Evolutionary conservation across 2,113 vertebrate genomes (phyloP).

Genomic region (Amphiprion percula): DNA sequence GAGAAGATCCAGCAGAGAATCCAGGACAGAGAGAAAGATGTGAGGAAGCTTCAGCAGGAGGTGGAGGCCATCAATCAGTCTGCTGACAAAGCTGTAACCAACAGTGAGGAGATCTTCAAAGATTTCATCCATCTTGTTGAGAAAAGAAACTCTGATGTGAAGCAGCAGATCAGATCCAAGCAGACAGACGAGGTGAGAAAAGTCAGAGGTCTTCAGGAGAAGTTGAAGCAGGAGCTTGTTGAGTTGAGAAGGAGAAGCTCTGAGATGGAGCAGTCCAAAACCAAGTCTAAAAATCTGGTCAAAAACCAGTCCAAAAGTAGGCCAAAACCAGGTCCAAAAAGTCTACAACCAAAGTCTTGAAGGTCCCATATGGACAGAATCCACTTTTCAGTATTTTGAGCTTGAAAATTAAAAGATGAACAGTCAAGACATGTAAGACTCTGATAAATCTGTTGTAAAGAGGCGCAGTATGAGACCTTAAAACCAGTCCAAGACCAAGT

Average conservation of each 20-base stretch:
- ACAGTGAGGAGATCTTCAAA: constrained; percentile 5
- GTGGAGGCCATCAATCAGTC: background rate
- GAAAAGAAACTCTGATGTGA: constrained; percentile 8
- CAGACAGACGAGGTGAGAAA: background rate
- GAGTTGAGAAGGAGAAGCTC: constrained; percentile 1
- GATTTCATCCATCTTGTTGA: background rate
- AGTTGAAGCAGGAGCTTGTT: constrained; percentile 11
- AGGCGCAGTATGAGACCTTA: too few relatives aligned
- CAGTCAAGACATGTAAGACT: too few relatives aligned
- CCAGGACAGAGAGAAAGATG: background rate
- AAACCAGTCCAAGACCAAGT: too few relatives aligned
- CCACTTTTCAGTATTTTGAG: too few relatives aligned
- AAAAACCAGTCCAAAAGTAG: too few relatives aligned
- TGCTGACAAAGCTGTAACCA: constrained; percentile 16
- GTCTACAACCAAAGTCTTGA: too few relatives aligned
- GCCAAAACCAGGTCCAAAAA: too few relatives aligned
- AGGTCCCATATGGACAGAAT: too few relatives aligned
- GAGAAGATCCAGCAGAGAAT: too few relatives aligned
- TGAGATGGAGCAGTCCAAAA: constrained; percentile 5
- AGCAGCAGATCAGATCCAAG: constrained; percentile 14
- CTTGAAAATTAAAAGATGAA: too few relatives aligned
- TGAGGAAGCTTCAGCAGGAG: constrained; percentile 5
- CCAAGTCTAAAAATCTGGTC: too few relatives aligned
- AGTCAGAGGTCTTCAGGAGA: constrained; percentile 3
- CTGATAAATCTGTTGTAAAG: too few relatives aligned